Base-by-base conservation (phyloP, 2,113 vertebrate species). In the Pogona vitticeps region DNA sequence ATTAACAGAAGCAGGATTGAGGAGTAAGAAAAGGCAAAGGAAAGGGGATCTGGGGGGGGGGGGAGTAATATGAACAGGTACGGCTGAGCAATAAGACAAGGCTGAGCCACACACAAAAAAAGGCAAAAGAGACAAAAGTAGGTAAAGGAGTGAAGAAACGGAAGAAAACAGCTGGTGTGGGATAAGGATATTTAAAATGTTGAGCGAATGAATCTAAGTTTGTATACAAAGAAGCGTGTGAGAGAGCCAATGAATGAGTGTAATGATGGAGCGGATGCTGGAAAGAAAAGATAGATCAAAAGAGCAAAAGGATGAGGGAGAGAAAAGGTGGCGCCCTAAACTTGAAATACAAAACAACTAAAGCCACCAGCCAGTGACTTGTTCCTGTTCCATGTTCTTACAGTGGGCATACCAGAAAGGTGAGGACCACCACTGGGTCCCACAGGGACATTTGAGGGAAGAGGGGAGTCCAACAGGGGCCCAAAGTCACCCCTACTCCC, bases 401-500 rank as follows among this genome's bases (percentile, higher is more conserved):
- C 2, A 1, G 1, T 52, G 59, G 40, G 59, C 26, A 38, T 26
- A 20, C n/a, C 59, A 23, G 58, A 68, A 38, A 81, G 70, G 20
- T 65, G 3, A 40, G 21, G 14, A 5, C 36, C 38, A 42, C 56
- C n/a, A 20, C 70, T 56, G 26, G 26, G 33, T 36, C 78, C 42
- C 52, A 59, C 42, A 33, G 17, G 36, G 61, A 84, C 17, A 83
- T 23, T 33, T 36, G 42, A 84, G 31, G 83, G 72, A 80, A 85
- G 71, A 76, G 61, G 83, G 63, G 88, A 85, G 46, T 31, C 63
- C 77, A 81, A 46, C 40, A 33, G 70, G 77, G 46, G 88, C 68
- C 42, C 77, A 52, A 31, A 83, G 31, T 59, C 46, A 75, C 42
- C 28, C 87, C 78, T 81, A 61, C 83, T 80, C 79, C 79, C 85